Evolutionary conservation across 2,113 vertebrate species (phyloP).

Genomic region (Rana temporaria): DNA sequence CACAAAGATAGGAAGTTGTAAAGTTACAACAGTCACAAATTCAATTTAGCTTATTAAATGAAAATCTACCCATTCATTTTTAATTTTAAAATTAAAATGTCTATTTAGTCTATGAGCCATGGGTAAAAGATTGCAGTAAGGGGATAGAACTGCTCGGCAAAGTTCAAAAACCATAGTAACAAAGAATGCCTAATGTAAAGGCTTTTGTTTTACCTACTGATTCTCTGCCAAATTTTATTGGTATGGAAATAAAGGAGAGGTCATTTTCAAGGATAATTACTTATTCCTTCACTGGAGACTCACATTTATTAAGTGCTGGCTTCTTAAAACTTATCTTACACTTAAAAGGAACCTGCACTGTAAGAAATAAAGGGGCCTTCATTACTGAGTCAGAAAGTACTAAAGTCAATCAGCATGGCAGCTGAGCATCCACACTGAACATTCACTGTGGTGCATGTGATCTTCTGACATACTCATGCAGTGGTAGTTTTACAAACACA

Average conservation of each 20-base stretch:
- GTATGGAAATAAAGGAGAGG: conserved; percentile 20
- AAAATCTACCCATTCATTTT: conserved; percentile 26
- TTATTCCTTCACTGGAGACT: neutral
- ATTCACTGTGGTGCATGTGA: no score
- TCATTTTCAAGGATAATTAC: conserved; percentile 44
- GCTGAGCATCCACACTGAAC: no score
- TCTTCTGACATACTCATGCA: no score
- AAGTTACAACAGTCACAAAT: conserved; percentile 8
- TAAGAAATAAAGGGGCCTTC: no score
- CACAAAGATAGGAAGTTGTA: conserved; percentile 1
- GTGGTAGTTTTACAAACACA: no score
- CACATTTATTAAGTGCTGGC: neutral
- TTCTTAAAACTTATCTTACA: no score
- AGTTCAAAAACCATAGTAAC: conserved; percentile 19
- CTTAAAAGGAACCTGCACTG: no score
- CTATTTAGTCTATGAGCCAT: conserved; percentile 46
- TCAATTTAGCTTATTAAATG: conserved; percentile 33
- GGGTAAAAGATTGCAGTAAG: conserved; percentile 16
- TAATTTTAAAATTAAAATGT: conserved; percentile 52
- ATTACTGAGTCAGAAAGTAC: no score
- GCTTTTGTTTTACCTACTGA: conserved; percentile 27
- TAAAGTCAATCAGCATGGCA: no score
- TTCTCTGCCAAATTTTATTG: conserved; percentile 20
- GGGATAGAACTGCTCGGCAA: conserved; percentile 30
- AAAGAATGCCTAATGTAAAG: neutral